Base-by-base conservation (phyloP, 35 echinoderm and acorn worm species). In the Diadema setosum region DNA sequence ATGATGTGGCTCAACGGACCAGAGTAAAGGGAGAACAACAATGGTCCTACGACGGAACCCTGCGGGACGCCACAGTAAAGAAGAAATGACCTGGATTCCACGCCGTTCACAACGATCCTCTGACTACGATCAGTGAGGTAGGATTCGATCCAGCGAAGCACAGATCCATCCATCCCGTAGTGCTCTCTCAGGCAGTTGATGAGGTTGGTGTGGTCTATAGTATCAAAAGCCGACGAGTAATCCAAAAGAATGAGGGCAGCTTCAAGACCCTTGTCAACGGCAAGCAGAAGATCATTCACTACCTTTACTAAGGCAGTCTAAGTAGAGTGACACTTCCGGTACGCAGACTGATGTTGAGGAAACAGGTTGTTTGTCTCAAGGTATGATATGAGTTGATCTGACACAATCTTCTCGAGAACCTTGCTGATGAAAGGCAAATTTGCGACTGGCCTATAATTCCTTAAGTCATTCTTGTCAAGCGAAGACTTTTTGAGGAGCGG, bases 361-460 rank as follows among this genome's bases (percentile, higher is more conserved):
- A 58, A 35, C 27, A 88, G 46, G 27, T 88, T 80, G 41, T 75
- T 29, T n/a, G 34, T 48, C 31, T 80, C 46, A 3, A 80, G 42
- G 46, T 88, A 41, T 5, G 30, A 8, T 20, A 4, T 88, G 2
- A 88, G 39, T 37, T 80, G 65, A 33, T 11, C 41, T 39, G 69
- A 44, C 30, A 80, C 85, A 88, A 44, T 46, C 36, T 52, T 65
- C 81, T 90, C 88, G 21, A 70, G 40, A 23, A 84, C 60, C 50
- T 90, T 90, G 27, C 48, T 43, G 81, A 90, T n/a, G n/a, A n/a
- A n/a, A n/a, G n/a, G n/a, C n/a, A n/a, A n/a, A n/a, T n/a, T n/a
- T n/a, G n/a, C n/a, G n/a, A 90, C 88, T 30, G 88, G 88, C 46
- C 88, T 23, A 36, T 84, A 90, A 55, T 90, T 90, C 45, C 78